Conservation (phyloP, 2,797 vertebrate species). For the Aselliscus stoliczkanus region DNA sequence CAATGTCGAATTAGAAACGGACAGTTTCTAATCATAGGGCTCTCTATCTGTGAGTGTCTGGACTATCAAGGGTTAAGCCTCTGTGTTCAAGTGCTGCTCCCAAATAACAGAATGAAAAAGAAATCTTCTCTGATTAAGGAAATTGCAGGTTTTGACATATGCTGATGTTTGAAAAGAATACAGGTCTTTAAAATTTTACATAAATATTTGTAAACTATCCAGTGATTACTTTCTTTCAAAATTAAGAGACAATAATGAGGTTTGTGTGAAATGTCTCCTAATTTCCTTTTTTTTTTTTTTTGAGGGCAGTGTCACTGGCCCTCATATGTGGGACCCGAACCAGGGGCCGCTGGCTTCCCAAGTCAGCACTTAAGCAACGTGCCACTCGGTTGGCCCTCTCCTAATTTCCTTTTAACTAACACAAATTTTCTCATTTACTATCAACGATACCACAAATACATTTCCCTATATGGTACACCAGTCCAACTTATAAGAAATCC, state of each 20-base stretch:
- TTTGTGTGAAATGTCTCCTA: neutral
- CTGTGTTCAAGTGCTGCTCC: neutral
- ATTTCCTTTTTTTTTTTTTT: too few relatives aligned
- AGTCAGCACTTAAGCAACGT: too few relatives aligned
- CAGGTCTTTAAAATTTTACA: constrained; percentile 5
- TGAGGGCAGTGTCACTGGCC: too few relatives aligned
- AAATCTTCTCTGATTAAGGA: constrained; percentile 49
- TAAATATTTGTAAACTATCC: constrained; percentile 55
- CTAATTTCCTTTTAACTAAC: neutral
- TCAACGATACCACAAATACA: neutral
- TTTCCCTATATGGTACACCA: neutral
- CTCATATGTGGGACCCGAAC: too few relatives aligned
- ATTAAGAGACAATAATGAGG: constrained; percentile 50
- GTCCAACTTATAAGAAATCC: neutral
- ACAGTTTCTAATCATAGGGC: neutral
- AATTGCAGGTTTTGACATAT: constrained; percentile 40
- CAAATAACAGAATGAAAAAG: neutral
- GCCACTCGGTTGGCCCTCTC: too few relatives aligned
- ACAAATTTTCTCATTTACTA: constrained; percentile 35
- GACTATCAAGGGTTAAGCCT: constrained; percentile 36
- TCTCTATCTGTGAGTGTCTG: neutral
- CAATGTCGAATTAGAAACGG: neutral
- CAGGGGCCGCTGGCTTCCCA: too few relatives aligned
- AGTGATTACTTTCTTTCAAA: constrained; percentile 49
- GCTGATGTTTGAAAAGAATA: constrained; percentile 36